These are phyloP conservation scores for Holacanthella duospinosa DNA, from an alignment of 2,888 invertebrate genomes.

Conservation along the genomic window DNA sequence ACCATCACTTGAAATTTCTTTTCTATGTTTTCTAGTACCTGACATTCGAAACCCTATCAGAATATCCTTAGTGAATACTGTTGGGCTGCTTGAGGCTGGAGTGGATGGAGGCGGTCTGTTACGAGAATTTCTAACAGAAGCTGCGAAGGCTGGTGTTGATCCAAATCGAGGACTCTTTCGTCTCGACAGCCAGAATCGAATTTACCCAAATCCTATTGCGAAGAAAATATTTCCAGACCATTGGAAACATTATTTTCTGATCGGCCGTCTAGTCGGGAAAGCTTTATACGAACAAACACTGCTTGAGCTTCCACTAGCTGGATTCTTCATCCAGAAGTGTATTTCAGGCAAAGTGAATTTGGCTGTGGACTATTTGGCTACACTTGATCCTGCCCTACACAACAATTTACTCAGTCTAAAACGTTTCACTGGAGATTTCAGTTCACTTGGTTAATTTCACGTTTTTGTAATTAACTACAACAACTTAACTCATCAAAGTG, in stretches of 20 bases:
- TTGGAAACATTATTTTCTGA: slow-evolving; percentile 82
- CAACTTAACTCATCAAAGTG: neutral
- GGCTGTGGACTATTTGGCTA: slow-evolving; percentile 84
- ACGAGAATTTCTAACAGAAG: slow-evolving; percentile 85
- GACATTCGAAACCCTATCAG: slow-evolving; percentile 74
- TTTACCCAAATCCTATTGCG: slow-evolving; percentile 93
- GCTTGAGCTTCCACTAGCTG: slow-evolving; percentile 88
- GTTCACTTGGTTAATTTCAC: slow-evolving; percentile 52
- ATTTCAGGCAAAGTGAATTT: slow-evolving; percentile 66
- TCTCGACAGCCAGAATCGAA: slow-evolving; percentile 77
- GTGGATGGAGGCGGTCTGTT: slow-evolving; percentile 96
- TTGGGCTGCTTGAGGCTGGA: slow-evolving; percentile 88
- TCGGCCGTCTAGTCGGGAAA: slow-evolving; percentile 90
- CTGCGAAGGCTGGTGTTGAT: slow-evolving; percentile 90
- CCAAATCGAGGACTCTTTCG: slow-evolving; percentile 89
- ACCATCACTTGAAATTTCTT: neutral
- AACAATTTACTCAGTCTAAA: slow-evolving; percentile 79
- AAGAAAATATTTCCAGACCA: slow-evolving; percentile 74
- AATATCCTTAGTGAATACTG: slow-evolving; percentile 79
- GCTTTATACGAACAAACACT: slow-evolving; percentile 89
- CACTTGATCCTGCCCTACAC: slow-evolving; percentile 84
- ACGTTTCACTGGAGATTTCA: slow-evolving; percentile 72
- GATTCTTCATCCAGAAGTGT: slow-evolving; percentile 84
- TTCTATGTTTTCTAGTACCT: slow-evolving; percentile 50
- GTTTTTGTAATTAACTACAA: neutral